Conservation (phyloP, 2,797 vertebrate genomes). For the Macrochelys suwanniensis region DNA sequence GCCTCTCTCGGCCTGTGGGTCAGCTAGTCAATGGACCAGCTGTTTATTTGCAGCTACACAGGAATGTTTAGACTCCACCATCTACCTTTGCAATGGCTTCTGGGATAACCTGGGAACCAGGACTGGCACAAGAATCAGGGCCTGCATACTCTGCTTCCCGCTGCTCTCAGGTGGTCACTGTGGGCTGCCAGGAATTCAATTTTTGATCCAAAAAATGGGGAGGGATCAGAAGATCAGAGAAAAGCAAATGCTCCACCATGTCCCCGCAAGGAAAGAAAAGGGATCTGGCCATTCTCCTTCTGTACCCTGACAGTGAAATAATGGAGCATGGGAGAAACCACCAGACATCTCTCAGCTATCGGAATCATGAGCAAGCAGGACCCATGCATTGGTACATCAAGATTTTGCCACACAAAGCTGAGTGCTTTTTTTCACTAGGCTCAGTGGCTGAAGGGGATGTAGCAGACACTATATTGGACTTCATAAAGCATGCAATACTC, state of each 20-base stretch:
- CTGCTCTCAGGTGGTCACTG: background rate
- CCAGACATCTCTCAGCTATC: background rate
- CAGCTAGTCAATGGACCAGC: background rate
- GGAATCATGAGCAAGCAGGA: no score
- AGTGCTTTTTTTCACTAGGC: background rate
- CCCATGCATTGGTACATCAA: background rate
- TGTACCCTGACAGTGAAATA: background rate
- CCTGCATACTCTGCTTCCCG: background rate
- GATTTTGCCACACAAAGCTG: background rate
- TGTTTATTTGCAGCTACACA: background rate
- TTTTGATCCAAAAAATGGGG: background rate
- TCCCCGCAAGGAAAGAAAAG: background rate
- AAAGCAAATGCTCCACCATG: background rate
- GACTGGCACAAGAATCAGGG: background rate
- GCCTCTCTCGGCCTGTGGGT: background rate
- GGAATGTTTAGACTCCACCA: no score
- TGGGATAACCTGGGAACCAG: background rate
- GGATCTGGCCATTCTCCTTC: background rate
- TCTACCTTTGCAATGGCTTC: no score
- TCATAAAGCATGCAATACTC: no score
- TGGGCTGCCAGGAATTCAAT: background rate
- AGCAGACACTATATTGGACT: no score
- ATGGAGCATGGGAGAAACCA: background rate
- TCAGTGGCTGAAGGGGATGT: background rate
- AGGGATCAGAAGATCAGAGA: background rate